Evolutionary conservation across 2,888 invertebrate species (phyloP), one percentile per base, ranked within the genome.

Genomic region (Hanleya hanleyi): DNA sequence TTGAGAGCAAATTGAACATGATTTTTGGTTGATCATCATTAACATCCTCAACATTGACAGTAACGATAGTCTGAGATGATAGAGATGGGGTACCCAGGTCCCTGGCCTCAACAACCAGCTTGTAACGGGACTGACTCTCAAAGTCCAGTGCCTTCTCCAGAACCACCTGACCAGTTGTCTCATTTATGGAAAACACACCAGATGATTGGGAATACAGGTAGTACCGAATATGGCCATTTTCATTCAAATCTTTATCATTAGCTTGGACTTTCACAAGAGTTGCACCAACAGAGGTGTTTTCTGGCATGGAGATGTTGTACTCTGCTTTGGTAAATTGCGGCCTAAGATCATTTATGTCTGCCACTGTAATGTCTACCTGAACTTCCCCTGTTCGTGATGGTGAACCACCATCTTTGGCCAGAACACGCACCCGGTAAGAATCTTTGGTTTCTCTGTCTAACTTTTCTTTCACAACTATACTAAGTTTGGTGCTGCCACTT

Each of bases 21-120:
- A 86, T 84, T 35, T 95, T 93, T 0, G 98, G 97, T 6, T 97
- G 97, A 89, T 97, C 97, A 90, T 98, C 98, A 90, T 97, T 97
- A 90, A 97, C 97, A 74, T 91, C 91, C 85, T 96, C 96, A 12
- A 98, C 94, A 26, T 78, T 82, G 1, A 85, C 78, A 67, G 77
- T 80, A 9, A 87, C 83, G 9, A 76, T 78, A 12, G 84, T 81
- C 66, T 84, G 81, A 18, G 84, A 76, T 9, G 81, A 81, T 37
- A 82, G 75, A 6, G 84, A 82, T n/a, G 84, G 84, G 12, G 64
- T 69, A 6, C 84, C 87, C 22, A 78, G 78, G 69, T 86, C 87
- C 5, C 77, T 65, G n/a, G 84, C 85, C 67, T 85, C 85, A n/a
- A 84, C 82, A 26, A 78, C 78, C 12, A 86, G 73, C 33, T 70